Evolutionary conservation across 2,797 vertebrate genomes (phyloP), one percentile per base, ranked within the genome.

Genomic region (Parauchenoglanis punctatus): DNA sequence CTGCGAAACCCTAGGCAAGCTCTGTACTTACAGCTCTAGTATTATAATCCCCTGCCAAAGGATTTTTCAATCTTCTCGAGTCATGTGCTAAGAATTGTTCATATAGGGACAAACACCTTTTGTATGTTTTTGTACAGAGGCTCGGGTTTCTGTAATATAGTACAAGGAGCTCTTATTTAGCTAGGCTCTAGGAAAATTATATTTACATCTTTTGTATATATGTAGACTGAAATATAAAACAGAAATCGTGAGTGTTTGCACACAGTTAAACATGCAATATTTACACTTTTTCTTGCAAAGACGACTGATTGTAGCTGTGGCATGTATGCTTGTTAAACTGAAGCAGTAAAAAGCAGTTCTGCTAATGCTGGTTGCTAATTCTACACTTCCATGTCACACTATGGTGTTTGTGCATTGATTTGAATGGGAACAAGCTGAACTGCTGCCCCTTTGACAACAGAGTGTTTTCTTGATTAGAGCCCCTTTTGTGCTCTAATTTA

Each of bases 401-500:
- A 4, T 63, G 35, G 73, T 76, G 7, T 56, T 82, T 67, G 17
- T 61, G 46, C 28, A 84, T 61, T 59, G 49, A 63, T 61, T 88
- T 73, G 31, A n/a, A 76, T 86, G 52, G 70, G 44, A 86, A 86
- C 54, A 58, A 4, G 31, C n/a, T 63, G 63, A 83, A 67, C 65
- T 72, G 17, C 46, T 75, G 20, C 2, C 63, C 4, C 49, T 81
- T 83, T 87, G 3, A 70, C n/a, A 58, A 46, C 28, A 40, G 49
- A 77, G 70, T 76, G 49, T 83, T 56, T 59, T 84, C 67, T 73
- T 72, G 63, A 84, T 84, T 80, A 81, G 40, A 59, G 44, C 73
- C 59, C 12, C 2, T 61, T 46, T 61, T 61, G 78, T 17, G 11
- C 65, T 81, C 4, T 72, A 85, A 85, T 85, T 84, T 65, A 61